Evolutionary conservation across 1,140 invertebrate genomes (phyloP), one percentile per base, ranked within the genome.

Genomic region (Caenorhabditis remanei): DNA sequence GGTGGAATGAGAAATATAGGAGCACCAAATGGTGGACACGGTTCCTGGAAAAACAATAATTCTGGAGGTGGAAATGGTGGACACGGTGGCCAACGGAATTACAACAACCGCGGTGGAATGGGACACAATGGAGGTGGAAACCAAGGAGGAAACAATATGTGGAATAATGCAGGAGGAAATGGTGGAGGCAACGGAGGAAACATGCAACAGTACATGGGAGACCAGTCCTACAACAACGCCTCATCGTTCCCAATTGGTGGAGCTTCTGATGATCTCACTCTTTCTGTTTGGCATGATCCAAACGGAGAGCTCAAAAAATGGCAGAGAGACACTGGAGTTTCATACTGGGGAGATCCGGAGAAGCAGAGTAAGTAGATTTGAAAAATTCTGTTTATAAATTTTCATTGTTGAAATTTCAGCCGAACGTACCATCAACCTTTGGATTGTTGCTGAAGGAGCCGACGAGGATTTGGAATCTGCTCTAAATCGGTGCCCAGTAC

Each of bases 301-400:
- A 88, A 88, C 32, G 87, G 87, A 43, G 87, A 88, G 13, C 58
- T 88, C 7, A 88, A 88, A 53, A 88, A 88, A 53, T 88, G 87
- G 87, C 87, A 88, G 87, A 63, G 87, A 55, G 87, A 88, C 32
- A 88, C 87, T 11, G 87, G 87, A 79, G 87, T 88, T 0, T 79
- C 63, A 2, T 24, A 56, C 6, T 88, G 87, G 87, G 87, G 87
- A 75, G 87, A 88, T 46, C 87, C 87, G 13, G 87, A 88, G 50
- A 88, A 88, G 46, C 50, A 48, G 16, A 84, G 85, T 86, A 43
- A 86, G 85, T 55, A n/a, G 2, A 32, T 32, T 32, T 32, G 32
- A 32, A 32, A 32, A 32, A 32, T 32, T 32, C 0, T 32, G 2
- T 32, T 32, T 32, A 32, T 32, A 32, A 32, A 32, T 32, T 0